Base-by-base conservation (phyloP, 2,797 vertebrate species). In the Gephyroberyx darwinii region DNA sequence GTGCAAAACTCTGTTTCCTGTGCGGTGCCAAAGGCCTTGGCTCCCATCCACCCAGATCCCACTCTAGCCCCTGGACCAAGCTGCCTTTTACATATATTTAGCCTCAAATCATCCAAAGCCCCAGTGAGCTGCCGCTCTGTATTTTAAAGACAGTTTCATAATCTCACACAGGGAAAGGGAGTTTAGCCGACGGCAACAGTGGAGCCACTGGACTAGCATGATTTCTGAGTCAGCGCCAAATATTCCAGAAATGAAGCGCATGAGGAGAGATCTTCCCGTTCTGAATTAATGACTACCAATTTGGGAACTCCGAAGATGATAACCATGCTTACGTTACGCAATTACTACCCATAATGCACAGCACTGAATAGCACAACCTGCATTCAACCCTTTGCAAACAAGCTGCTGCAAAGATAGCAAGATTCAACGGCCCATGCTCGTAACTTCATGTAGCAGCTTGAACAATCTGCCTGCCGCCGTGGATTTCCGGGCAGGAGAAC, bases 11-110 rank as follows among this genome's bases (percentile, higher is more conserved):
- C 31, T 56, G 26, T 33, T 56, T 56, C 30, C 30, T 37, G 71
- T 55, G 53, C 69, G n/a, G 13, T 58, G 79, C 81, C 52, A 75
- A 78, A 68, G 74, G 68, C 72, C 64, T 61, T 82, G 77, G 76
- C 86, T 81, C 31, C 69, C 43, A 50, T 76, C 83, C 73, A 77
- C 75, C 61, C 64, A 84, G 69, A 88, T 82, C 75, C 70, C 74
- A 67, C 73, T 83, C 41, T 51, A 56, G 78, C 81, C 71, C 1
- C 35, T 79, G 71, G 71, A 88, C 75, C 73, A 52, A 80, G 66
- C 74, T 86, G 77, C 74, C 78, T 78, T 86, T 86, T 84, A 81
- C 75, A 83, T 83, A 86, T 73, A 87, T 87, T 86, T 83, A 86
- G 83, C 80, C 75, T 74, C 19, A 79, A 80, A 84, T 88, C 82